Base-by-base conservation (phyloP, 2,888 invertebrate species). In the Pachymerium ferrugineum region DNA sequence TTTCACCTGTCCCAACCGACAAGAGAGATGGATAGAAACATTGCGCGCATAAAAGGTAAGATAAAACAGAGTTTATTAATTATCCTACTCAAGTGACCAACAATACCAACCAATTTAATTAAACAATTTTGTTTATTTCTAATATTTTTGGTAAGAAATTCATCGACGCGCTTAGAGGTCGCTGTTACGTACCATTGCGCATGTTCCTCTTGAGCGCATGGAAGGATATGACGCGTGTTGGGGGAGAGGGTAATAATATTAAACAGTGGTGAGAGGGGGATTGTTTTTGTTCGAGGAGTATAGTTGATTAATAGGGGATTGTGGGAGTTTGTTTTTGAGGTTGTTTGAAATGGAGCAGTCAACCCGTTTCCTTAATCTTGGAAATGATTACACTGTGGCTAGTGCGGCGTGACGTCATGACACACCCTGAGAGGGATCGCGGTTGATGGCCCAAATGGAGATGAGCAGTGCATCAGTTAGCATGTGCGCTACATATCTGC, bases 151-250 rank as follows among this genome's bases (percentile, higher is more conserved):
- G 47, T 22, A 47, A 47, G 22, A 22, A 47, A 47, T 47, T 47
- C 47, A 47, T 16, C 47, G 47, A 47, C 22, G 47, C 47, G 47
- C 47, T 16, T 47, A 47, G 47, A 47, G 47, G 47, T 47, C 47
- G 47, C 47, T 47, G 47, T 47, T 47, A 47, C 47, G 47, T 19
- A 16, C 47, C 47, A 47, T 16, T 16, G 47, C 47, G 12, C 47
- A 47, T 47, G 47, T 47, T 47, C 47, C 47, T 47, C 47, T 19
- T 47, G 19, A 14, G 47, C 47, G 47, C 22, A 16, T 47, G 47
- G 19, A 47, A 47, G 47, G 47, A 47, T 47, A 47, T 47, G 47
- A 47, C 47, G 47, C 47, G 47, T 47, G 47, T 47, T 47, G 22
- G 47, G 47, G 47, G 47, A 22, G 16, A 47, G 47, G 47, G 47